Evolutionary conservation across 2,888 invertebrate genomes (phyloP).

Genomic region (Machimus atricapillus): DNA sequence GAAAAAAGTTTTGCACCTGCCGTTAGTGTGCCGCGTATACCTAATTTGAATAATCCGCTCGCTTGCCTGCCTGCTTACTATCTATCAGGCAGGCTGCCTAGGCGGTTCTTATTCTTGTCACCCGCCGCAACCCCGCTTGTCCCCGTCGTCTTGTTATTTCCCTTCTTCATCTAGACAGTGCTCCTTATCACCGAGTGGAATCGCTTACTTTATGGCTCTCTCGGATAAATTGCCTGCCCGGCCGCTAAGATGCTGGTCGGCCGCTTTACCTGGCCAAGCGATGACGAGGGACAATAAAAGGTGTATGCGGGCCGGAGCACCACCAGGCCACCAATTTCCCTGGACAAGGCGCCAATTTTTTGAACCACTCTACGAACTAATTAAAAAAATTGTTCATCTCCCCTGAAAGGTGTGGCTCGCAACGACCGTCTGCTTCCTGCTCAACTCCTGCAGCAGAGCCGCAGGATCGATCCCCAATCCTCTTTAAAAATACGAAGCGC

Average conservation of each 20-base stretch:
- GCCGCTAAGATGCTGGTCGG: background rate
- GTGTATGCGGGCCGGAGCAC: background rate
- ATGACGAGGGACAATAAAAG: background rate
- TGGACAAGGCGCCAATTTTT: background rate
- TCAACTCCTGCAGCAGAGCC: background rate
- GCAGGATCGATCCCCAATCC: background rate
- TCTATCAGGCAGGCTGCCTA: background rate
- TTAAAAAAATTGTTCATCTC: background rate
- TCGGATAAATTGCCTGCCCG: background rate
- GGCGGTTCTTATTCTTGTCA: background rate
- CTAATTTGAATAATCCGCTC: constrained; percentile 36
- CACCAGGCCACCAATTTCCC: background rate
- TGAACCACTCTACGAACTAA: background rate
- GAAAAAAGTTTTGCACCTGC: constrained; percentile 32
- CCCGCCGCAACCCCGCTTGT: background rate
- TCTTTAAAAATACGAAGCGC: background rate
- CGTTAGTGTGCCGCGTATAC: constrained; percentile 28
- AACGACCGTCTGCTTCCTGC: background rate
- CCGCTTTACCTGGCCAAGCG: background rate
- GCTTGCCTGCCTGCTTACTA: background rate
- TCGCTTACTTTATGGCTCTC: constrained; percentile 19
- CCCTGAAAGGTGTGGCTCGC: background rate
- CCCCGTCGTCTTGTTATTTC: background rate
- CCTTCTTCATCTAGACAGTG: background rate
- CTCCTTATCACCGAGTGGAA: constrained; percentile 23